Conservation (phyloP, 2,113 vertebrate genomes). For the Phyllopteryx taeniolatus region DNA sequence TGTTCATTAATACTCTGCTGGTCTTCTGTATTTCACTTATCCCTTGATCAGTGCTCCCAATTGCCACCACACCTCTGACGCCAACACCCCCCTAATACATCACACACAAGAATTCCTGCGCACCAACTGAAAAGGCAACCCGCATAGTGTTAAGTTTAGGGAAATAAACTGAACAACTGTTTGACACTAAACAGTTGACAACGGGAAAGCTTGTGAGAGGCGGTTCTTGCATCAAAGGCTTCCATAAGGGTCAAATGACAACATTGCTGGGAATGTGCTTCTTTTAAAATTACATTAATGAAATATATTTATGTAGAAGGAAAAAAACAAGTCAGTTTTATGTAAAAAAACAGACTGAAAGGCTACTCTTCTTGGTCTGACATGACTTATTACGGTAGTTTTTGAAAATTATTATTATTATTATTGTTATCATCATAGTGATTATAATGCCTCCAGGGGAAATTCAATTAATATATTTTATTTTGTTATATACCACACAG, state of each 20-base stretch:
- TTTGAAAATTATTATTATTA: too few relatives aligned
- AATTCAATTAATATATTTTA: neutral
- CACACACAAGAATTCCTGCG: conserved; percentile 54
- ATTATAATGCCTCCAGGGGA: too few relatives aligned
- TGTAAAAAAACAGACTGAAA: too few relatives aligned
- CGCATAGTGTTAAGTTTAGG: conserved; percentile 44
- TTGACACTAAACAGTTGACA: conserved; percentile 36
- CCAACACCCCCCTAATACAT: conserved; percentile 31
- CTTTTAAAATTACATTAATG: neutral
- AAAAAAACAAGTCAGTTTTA: neutral
- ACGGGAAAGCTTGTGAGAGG: conserved; percentile 29
- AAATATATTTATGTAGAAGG: too few relatives aligned
- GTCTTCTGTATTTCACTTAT: conserved; percentile 47
- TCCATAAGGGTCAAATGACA: neutral
- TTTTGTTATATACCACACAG: neutral
- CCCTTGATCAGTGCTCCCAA: conserved; percentile 43
- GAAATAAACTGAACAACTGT: conserved; percentile 58
- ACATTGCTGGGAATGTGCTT: neutral
- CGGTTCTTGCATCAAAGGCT: conserved; percentile 41
- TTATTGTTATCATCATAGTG: too few relatives aligned
- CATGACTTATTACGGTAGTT: neutral
- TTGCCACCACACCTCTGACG: conserved; percentile 33
- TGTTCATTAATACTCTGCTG: conserved; percentile 38
- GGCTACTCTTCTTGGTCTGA: neutral
- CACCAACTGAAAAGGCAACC: conserved; percentile 42